These are phyloP conservation scores for Leiothrix lutea DNA, from an alignment of 2,113 vertebrate genomes.

Conservation along the genomic window DNA sequence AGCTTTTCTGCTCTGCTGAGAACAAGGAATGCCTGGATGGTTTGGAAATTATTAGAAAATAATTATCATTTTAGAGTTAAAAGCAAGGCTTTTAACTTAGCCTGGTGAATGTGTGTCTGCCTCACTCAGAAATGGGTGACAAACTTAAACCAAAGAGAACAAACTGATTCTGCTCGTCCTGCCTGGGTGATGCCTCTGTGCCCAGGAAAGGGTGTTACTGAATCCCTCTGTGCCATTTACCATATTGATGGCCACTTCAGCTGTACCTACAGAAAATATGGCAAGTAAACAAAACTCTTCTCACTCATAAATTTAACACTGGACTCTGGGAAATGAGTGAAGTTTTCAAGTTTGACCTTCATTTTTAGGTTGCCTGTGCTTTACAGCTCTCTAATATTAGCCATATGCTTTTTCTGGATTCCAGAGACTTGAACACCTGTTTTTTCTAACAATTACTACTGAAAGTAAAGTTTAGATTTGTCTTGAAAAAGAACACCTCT, in stretches of 20 bases:
- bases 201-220: background rate
- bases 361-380: background rate
- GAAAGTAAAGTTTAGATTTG: background rate
- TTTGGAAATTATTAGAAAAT: background rate
- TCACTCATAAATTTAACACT: background rate
- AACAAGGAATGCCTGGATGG: background rate
- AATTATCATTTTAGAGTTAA: background rate
- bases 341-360: background rate
- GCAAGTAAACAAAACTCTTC: background rate
- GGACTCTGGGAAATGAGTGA: background rate
- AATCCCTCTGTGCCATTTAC: background rate
- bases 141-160: background rate
- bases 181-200: background rate
- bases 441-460: background rate
- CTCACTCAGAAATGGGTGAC: background rate
- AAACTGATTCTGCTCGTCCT: background rate
- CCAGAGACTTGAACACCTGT: background rate
- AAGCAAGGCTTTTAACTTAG: background rate
- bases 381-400: background rate
- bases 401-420: background rate
- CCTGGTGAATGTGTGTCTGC: background rate
- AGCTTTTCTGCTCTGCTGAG: background rate
- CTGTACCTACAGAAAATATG: background rate
- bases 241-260: background rate
- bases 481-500: background rate